Conservation (phyloP, 2,888 invertebrate species). For the Therioaphis trifolii region DNA sequence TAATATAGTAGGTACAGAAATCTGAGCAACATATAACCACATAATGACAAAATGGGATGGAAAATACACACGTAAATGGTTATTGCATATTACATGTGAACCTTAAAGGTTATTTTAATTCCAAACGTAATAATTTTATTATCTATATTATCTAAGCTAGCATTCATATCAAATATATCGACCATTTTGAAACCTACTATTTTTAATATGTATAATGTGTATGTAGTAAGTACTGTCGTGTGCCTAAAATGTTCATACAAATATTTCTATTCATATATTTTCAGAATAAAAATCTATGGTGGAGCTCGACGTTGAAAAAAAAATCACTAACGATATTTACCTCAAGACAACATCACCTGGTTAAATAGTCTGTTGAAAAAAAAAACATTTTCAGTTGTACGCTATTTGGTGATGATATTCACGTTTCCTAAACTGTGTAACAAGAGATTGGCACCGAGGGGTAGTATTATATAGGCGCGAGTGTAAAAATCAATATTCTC, state of each 20-base stretch:
- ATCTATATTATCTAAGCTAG: too few relatives aligned
- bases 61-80: too few relatives aligned
- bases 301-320: neutral
- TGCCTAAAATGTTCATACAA: neutral
- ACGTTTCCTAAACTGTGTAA: slow-evolving; percentile 52
- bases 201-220: too few relatives aligned
- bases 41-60: too few relatives aligned
- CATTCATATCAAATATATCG: too few relatives aligned
- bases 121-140: too few relatives aligned
- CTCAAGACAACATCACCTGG: slow-evolving; percentile 22
- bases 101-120: too few relatives aligned
- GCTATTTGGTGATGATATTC: neutral
- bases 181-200: too few relatives aligned
- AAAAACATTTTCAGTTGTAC: neutral
- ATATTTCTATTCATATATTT: slow-evolving; percentile 4
- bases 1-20: too few relatives aligned
- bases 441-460: neutral
- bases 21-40: too few relatives aligned
- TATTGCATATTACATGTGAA: too few relatives aligned
- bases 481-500: slow-evolving; percentile 47
- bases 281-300: neutral
- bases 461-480: neutral
- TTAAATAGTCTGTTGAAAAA: slow-evolving; percentile 17
- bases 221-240: too few relatives aligned
- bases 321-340: slow-evolving; percentile 21